phyloP scores from a whole-genome alignment of 2,888 invertebrate species.

The Dynastes grantii region DNA sequence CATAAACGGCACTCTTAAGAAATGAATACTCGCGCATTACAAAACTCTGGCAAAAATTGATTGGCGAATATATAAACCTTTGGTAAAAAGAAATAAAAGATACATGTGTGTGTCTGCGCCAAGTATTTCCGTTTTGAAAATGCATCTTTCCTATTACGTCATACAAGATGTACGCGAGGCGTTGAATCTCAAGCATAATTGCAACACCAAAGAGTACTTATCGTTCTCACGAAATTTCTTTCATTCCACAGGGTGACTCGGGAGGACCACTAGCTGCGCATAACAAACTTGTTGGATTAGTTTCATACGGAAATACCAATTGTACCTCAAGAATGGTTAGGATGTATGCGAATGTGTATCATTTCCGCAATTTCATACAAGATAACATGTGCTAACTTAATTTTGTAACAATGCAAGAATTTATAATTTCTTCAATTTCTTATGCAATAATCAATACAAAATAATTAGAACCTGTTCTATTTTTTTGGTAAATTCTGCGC shows the following conservation, averaged over 20 bases:
- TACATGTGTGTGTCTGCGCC: no score
- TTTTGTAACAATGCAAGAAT: no score
- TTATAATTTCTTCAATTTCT: no score
- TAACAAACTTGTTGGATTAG: constrained; percentile 36
- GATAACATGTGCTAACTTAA: constrained; percentile 4
- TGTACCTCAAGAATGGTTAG: constrained; percentile 35
- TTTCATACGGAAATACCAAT: constrained; percentile 31
- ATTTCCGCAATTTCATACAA: constrained; percentile 34
- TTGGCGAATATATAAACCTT: no score
- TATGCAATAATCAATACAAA: no score
- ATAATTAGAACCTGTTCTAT: no score
- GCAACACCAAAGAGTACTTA: constrained; percentile 15
- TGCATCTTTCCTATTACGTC: neutral
- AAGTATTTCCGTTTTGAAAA: neutral
- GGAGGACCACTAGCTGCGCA: constrained; percentile 41
- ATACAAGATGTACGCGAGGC: neutral
- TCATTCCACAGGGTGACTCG: constrained; percentile 41
- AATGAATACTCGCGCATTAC: no score
- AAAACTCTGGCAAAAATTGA: no score
- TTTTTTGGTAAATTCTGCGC: no score
- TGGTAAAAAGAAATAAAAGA: no score
- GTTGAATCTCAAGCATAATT: constrained; percentile 42
- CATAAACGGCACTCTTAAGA: neutral
- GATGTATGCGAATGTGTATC: constrained; percentile 41
- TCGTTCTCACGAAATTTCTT: neutral